Evolutionary conservation across 2,113 vertebrate genomes (phyloP).

Genomic region (Phyllostomus hastatus): DNA sequence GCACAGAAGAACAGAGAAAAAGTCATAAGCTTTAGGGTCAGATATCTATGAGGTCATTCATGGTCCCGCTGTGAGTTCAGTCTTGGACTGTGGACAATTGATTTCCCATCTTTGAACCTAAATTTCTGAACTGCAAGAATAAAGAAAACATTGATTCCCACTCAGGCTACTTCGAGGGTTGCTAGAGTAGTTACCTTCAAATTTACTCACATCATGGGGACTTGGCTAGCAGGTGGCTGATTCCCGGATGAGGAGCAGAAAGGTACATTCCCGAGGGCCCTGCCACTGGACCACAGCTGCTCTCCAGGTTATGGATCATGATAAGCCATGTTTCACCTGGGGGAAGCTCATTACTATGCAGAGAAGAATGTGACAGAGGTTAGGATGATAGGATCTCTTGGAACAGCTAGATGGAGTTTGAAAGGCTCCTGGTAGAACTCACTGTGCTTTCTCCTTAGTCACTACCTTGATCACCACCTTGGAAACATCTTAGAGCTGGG

Average conservation of each 20-base stretch:
- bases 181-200: not conserved
- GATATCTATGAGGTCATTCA: not conserved
- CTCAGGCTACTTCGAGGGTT: not conserved
- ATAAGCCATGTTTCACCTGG: not conserved
- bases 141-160: not conserved
- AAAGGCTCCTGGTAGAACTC: not conserved
- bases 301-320: not conserved
- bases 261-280: not conserved
- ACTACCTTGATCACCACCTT: not conserved
- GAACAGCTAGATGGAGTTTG: not conserved
- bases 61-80: not conserved
- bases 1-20: not conserved
- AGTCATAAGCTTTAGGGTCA: not conserved
- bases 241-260: not conserved
- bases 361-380: not conserved
- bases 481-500: not conserved
- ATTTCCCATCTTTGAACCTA: not conserved
- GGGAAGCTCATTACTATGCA: not conserved
- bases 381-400: not conserved
- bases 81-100: not conserved
- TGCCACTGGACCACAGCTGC: not conserved
- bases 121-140: not conserved
- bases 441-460: not conserved
- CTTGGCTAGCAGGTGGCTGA: not conserved
- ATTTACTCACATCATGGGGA: not conserved